Evolutionary conservation across 2,888 invertebrate species (phyloP), one percentile per base, ranked within the genome.

Genomic region (Eustalomyia histrio): DNA sequence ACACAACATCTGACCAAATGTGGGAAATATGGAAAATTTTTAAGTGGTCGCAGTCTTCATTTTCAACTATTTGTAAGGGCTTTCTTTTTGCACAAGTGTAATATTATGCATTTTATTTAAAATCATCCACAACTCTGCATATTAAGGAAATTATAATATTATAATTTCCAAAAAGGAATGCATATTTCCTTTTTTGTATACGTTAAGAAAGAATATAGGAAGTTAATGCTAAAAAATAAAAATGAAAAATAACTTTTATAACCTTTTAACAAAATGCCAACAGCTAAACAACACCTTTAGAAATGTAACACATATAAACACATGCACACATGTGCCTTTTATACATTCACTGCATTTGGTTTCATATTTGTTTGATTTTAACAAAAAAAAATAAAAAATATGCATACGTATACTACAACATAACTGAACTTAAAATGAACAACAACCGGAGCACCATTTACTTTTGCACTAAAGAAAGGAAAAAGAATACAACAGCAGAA

Each of bases 161-260:
- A 76, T 63, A 76, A 79, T 76, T 76, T 76, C 63, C 72, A 76
- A 67, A 69, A 60, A 55, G 65, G 47, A 65, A 79, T 50, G 21
- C 55, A 65, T 29, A 61, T 53, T 65, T 75, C 69, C 64, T 69
- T 35, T 69, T 35, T 39, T 72, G 47, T 57, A 35, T 64, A 60
- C 65, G 57, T 69, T n/a, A 65, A 52, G 43, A 33, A 71, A 39
- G 29, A 14, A 29, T 33, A 29, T 29, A 12, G 58, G 53, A 79
- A 47, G 52, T 69, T n/a, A 12, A 47, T 47, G n/a, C 33, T 57
- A 14, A 63, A 68, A 68, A 67, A 35, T 16, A n/a, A 17, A 33
- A 8, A 4, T 29, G 24, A 7, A 58, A 12, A 5, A 43, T 39
- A 14, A 58, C 18, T 52, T 52, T 55, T 69, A 7, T 53, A 57